Conservation (phyloP, 2,797 vertebrate species). For the Clarias pachynema region DNA sequence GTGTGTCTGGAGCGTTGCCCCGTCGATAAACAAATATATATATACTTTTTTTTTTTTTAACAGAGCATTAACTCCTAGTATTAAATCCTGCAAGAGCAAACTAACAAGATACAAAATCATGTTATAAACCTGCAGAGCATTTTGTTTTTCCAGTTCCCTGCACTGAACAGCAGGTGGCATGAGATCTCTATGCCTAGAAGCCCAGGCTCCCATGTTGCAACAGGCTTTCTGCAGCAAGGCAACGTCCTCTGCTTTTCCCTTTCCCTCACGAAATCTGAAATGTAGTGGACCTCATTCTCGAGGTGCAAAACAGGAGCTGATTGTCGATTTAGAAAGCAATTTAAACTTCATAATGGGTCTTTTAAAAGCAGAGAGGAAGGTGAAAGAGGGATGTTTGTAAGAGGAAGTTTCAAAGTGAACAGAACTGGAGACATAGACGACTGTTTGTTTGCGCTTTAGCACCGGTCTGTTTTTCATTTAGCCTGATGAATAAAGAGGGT, state of each 20-base stretch:
- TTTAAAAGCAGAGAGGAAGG: slow-evolving; percentile 13
- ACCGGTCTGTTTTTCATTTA: slow-evolving; percentile 44
- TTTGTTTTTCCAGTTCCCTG: not conserved
- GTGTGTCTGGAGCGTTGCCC: too few relatives aligned
- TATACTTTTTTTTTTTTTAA: not conserved
- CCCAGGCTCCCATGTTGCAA: not conserved
- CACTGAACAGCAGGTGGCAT: slow-evolving; percentile 64
- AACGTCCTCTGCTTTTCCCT: slow-evolving; percentile 7
- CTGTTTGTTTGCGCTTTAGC: slow-evolving; percentile 30
- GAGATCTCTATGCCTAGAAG: slow-evolving; percentile 37
- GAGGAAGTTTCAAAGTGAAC: not conserved
- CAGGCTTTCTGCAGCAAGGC: slow-evolving; percentile 17
- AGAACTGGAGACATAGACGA: slow-evolving; percentile 3
- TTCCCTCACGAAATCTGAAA: slow-evolving; percentile 7
- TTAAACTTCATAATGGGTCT: slow-evolving; percentile 23
- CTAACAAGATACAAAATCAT: not conserved
- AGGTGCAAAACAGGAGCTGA: slow-evolving; percentile 31
- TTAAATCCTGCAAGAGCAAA: not conserved
- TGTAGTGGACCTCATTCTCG: slow-evolving; percentile 4
- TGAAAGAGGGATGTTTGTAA: slow-evolving; percentile 21
- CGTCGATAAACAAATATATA: too few relatives aligned
- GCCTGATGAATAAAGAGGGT: slow-evolving; percentile 42
- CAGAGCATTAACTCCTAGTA: not conserved
- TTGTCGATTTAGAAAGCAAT: slow-evolving; percentile 4
- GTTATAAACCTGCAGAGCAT: not conserved